Conservation (phyloP, 2,888 invertebrate species). For the Autographa gamma region DNA sequence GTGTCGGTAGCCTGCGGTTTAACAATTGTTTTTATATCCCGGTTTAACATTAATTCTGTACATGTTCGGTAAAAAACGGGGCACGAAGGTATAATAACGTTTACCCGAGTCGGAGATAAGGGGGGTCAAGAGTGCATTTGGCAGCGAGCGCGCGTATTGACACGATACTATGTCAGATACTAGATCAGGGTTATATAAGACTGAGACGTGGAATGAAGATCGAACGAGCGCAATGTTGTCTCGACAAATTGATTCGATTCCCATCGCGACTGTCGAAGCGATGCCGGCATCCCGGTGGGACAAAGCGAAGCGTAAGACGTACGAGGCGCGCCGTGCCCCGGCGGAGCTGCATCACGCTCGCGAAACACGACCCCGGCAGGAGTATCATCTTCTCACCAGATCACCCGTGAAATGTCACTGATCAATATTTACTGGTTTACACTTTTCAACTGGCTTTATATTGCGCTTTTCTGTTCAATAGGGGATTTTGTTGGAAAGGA, state of each 20-base stretch:
- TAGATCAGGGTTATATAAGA: constrained; percentile 62
- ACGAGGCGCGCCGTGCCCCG: constrained; percentile 49
- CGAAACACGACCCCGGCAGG: constrained; percentile 49
- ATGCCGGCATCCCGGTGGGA: constrained; percentile 62
- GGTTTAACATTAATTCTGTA: constrained; percentile 51
- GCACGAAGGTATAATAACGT: constrained; percentile 34
- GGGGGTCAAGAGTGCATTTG: constrained; percentile 63
- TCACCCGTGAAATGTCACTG: constrained; percentile 61
- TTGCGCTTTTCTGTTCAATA: background rate
- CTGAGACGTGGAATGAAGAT: constrained; percentile 71
- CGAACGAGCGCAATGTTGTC: constrained; percentile 74
- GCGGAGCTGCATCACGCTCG: constrained; percentile 39
- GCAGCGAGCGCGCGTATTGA: constrained; percentile 40
- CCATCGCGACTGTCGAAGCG: constrained; percentile 72
- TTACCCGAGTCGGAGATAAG: constrained; percentile 56
- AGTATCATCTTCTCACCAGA: constrained; percentile 59
- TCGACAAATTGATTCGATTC: constrained; percentile 84
- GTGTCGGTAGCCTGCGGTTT: constrained; percentile 71
- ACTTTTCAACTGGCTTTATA: constrained; percentile 19
- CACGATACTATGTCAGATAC: constrained; percentile 46
- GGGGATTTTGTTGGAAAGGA: background rate
- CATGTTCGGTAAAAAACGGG: constrained; percentile 42
- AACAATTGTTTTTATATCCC: constrained; percentile 80
- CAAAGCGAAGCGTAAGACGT: constrained; percentile 44
- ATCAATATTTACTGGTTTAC: constrained; percentile 59